Percentiles rank a stretch among this genome's conserved stretches.
phyloP scores from a whole-genome alignment of 2,113 vertebrate genomes.

The Scatophagus argus region DNA sequence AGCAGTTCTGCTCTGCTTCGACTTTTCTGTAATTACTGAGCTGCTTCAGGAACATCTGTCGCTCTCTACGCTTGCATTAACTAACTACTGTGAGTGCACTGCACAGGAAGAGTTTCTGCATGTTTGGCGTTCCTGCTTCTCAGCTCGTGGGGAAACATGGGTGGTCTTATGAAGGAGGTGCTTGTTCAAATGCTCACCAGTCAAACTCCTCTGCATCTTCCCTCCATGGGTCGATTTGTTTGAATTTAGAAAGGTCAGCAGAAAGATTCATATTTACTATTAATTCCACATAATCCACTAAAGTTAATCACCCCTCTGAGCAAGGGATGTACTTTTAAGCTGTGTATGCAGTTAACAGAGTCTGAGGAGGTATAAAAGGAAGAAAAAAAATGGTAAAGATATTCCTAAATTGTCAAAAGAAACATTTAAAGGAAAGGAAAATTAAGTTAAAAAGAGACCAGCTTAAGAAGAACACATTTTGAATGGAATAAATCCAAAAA shows the following conservation, averaged over 20 bases:
- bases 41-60: conserved; percentile 81
- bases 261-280: neutral
- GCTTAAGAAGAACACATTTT: neutral
- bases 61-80: conserved; percentile 51
- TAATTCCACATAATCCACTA: neutral
- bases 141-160: neutral
- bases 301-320: neutral
- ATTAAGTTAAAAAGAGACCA: neutral
- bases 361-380: neutral
- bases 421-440: too few species aligned
- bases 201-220: neutral
- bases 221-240: neutral
- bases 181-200: conserved; percentile 1
- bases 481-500: neutral
- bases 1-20: conserved; percentile 56
- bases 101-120: conserved; percentile 30
- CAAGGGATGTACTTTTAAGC: neutral
- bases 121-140: conserved; percentile 8
- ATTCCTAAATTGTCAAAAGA: neutral
- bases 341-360: neutral
- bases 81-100: conserved; percentile 24
- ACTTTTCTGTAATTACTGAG: conserved; percentile 81
- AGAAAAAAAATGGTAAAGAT: neutral
- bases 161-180: neutral
- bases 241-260: neutral